Evolutionary conservation across 2,797 vertebrate species (phyloP).

Genomic region (Hemitrygon akajei): DNA sequence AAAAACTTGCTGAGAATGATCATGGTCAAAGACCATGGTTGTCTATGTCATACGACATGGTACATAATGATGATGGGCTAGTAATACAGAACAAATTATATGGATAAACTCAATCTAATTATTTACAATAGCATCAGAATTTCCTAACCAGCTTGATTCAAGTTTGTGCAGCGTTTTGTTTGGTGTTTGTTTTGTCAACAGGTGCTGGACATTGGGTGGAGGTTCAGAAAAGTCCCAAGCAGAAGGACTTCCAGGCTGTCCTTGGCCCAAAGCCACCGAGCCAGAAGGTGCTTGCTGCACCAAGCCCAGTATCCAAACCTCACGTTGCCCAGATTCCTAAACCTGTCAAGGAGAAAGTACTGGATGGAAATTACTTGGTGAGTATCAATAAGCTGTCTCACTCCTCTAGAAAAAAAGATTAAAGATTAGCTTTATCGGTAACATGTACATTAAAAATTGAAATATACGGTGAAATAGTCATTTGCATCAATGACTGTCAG

Average conservation of each 20-base stretch:
- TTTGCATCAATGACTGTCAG: no score
- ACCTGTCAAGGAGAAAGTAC: background rate
- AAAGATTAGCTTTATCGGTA: no score
- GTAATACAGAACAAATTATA: background rate
- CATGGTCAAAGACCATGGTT: no score
- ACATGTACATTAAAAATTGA: no score
- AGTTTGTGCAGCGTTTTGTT: background rate
- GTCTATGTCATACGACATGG: no score
- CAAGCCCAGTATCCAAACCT: background rate
- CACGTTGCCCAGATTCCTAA: background rate
- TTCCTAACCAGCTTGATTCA: no score
- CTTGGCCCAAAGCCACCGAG: slow-evolving; percentile 3
- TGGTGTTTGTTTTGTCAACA: slow-evolving; percentile 38
- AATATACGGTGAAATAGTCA: no score
- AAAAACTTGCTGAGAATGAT: no score
- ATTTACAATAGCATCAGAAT: background rate
- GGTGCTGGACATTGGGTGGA: slow-evolving; percentile 52
- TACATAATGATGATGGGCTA: no score
- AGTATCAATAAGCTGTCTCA: slow-evolving; percentile 21
- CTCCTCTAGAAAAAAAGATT: background rate
- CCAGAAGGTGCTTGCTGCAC: no score
- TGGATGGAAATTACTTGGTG: slow-evolving; percentile 53
- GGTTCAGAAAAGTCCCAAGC: slow-evolving; percentile 41
- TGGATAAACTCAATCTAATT: background rate
- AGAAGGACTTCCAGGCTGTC: slow-evolving; percentile 39